Evolutionary conservation across 2,888 invertebrate genomes (phyloP).

Genomic region (Tenthredo amoena): DNA sequence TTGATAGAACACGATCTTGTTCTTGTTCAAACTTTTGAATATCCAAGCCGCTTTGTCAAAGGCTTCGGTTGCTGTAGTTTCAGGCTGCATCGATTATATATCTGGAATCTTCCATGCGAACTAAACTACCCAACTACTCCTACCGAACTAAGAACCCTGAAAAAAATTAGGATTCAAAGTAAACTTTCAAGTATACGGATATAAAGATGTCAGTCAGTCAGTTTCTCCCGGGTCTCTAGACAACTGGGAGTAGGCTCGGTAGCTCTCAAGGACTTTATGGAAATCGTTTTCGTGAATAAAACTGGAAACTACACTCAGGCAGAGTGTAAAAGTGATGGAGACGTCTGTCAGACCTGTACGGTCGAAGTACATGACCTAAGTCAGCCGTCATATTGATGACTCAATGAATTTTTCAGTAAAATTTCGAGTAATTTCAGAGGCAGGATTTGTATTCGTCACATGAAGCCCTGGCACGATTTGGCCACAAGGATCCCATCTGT

Average conservation of each 20-base stretch:
- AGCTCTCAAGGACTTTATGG: neutral
- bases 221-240: neutral
- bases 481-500: neutral
- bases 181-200: neutral
- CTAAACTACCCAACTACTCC: neutral
- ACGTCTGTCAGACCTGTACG: neutral
- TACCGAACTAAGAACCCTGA: too few species aligned
- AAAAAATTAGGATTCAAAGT: neutral
- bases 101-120: neutral
- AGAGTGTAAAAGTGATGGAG: neutral
- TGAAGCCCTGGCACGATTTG: neutral
- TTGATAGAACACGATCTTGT: neutral
- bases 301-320: neutral
- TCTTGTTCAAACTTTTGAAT: conserved; percentile 11
- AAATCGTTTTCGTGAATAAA: neutral
- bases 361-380: neutral
- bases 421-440: neutral
- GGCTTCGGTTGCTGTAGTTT: neutral
- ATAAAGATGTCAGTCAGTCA: neutral
- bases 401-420: neutral
- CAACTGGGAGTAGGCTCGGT: neutral
- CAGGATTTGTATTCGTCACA: neutral
- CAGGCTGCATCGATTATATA: neutral
- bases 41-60: neutral
- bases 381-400: neutral